Percentiles rank a stretch among this genome's conserved stretches.
phyloP scores from a whole-genome alignment of 2,113 vertebrate genomes.

The Cochlearius cochlearius region DNA sequence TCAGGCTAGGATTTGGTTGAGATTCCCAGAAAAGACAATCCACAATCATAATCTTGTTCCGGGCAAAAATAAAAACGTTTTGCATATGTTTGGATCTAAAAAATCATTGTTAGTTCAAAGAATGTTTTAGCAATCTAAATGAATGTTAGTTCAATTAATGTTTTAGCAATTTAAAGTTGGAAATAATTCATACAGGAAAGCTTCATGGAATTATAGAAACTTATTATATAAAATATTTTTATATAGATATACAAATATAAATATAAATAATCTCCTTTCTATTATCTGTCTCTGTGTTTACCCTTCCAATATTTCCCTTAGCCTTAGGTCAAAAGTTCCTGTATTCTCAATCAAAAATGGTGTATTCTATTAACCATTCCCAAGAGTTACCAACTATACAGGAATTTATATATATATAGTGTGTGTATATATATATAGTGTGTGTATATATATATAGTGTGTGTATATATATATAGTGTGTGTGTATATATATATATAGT shows the following conservation, averaged over 20 bases:
- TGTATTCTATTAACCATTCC: neutral
- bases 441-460: too few species aligned
- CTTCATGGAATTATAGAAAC: fast-evolving
- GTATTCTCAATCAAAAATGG: neutral
- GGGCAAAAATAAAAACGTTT: neutral
- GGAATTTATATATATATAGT: too few species aligned
- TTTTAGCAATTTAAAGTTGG: neutral
- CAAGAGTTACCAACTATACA: neutral
- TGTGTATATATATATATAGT: too few species aligned
- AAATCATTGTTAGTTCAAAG: neutral
- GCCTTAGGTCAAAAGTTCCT: neutral
- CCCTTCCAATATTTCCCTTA: fast-evolving
- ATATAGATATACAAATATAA: neutral
- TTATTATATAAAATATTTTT: neutral
- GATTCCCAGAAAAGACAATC: neutral
- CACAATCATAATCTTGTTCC: neutral
- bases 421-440: too few species aligned
- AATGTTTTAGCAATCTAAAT: neutral
- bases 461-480: too few species aligned
- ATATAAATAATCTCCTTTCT: neutral
- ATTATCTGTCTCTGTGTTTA: neutral
- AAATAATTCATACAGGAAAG: neutral
- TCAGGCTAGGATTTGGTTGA: neutral
- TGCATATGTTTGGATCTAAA: neutral
- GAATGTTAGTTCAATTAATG: too few species aligned